Evolutionary conservation across 1,140 invertebrate genomes (phyloP).

Genomic region (Solen grandis): DNA sequence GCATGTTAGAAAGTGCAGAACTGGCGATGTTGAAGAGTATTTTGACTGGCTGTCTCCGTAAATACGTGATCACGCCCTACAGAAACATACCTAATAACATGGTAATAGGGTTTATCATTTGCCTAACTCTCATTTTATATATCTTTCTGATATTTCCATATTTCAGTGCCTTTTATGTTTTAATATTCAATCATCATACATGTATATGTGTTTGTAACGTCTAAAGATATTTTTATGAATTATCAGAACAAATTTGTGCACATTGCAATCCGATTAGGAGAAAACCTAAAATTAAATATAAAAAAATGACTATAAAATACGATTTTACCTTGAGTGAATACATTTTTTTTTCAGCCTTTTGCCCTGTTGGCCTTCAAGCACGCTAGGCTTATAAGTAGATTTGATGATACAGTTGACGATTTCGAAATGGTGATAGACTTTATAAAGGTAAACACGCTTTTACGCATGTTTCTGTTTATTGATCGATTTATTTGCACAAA

Average conservation of each 20-base stretch:
- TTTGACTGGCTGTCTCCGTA: conserved; percentile 87
- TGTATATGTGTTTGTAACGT: background rate
- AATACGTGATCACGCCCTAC: conserved; percentile 91
- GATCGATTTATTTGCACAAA: too few species aligned
- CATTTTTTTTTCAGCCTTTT: too few species aligned
- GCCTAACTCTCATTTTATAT: background rate
- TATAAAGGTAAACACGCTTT: too few species aligned
- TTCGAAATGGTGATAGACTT: too few species aligned
- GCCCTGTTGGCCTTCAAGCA: too few species aligned
- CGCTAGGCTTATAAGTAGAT: too few species aligned
- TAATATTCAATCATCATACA: background rate
- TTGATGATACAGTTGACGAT: too few species aligned
- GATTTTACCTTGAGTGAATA: too few species aligned
- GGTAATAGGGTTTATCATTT: conserved; percentile 3
- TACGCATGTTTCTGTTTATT: too few species aligned
- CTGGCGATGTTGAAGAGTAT: conserved; percentile 84
- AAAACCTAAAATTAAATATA: too few species aligned
- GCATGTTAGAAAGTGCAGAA: conserved; percentile 86
- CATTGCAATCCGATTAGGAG: background rate
- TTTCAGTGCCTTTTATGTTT: background rate
- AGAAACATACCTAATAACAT: conserved; percentile 65
- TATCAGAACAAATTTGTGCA: background rate
- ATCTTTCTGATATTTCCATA: background rate
- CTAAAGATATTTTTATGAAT: background rate
- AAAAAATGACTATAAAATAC: too few species aligned